Evolutionary conservation across 2,113 vertebrate species (phyloP), one percentile per base, ranked within the genome.

Genomic region (Siphamia tubifer): DNA sequence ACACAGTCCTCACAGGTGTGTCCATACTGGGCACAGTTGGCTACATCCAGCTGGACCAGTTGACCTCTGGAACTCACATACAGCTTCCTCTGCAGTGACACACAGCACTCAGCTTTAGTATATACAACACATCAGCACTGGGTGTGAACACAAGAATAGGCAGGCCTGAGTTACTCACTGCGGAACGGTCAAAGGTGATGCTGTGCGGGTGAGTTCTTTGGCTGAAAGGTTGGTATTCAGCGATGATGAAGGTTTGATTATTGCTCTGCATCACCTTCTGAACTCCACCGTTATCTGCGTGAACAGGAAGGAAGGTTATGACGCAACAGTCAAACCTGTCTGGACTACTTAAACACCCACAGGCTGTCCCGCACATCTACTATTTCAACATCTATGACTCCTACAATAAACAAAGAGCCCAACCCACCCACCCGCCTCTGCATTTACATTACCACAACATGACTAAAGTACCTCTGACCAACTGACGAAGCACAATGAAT

Each of bases 41-140:
- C 38, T 43, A 88, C 61, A n/a, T 91, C 58, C 12, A 92, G n/a
- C 15, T 88, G 86, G 35, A 85, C 60, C 48, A 93, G 12, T 47
- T 91, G 77, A 2, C 3, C 35, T 40, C 27, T 34, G 10, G 75
- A 65, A 42, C 39, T 58, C 10, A 85, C 71, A 5, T 90, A 92
- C 1, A 93, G 77, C 47, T 63, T 86, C 47, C 19, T 82, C 92
- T 93, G 78, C n/a, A 80, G 60, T 3, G 7, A 54, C 1, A 48
- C 16, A 70, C 21, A 47, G 4, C 2, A 32, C 23, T 36, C 2
- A 57, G 4, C 10, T 5, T n/a, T n/a, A n/a, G n/a, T n/a, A n/a
- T n/a, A n/a, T n/a, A n/a, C n/a, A n/a, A n/a, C n/a, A n/a, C n/a
- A n/a, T n/a, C n/a, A n/a, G n/a, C n/a, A n/a, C n/a, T 34, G 0